Conservation (phyloP, 2,797 vertebrate genomes). For the Protonibea diacanthus region DNA sequence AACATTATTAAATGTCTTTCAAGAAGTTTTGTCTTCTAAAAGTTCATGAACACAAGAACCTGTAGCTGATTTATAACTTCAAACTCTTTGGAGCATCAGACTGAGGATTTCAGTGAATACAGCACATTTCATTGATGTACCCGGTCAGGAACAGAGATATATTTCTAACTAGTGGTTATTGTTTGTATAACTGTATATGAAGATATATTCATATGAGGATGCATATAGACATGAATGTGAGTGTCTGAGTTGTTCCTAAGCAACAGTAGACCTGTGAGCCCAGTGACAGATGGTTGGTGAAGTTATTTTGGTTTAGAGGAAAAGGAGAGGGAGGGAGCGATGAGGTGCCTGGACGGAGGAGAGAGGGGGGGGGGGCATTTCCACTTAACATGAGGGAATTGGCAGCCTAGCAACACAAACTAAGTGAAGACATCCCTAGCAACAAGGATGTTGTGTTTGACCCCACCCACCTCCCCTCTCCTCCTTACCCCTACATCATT, state of each 20-base stretch:
- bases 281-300: slow-evolving; percentile 87
- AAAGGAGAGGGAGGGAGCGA: slow-evolving; percentile 65
- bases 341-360: slow-evolving; percentile 69
- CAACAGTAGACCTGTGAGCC: slow-evolving; percentile 86
- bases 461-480: slow-evolving; percentile 47
- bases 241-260: slow-evolving; percentile 85
- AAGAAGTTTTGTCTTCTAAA: not conserved
- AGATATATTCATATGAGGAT: slow-evolving; percentile 63
- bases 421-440: slow-evolving; percentile 85
- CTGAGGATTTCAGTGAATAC: not conserved
- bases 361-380: slow-evolving; percentile 63
- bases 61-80: slow-evolving; percentile 32
- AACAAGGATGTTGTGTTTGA: slow-evolving; percentile 77
- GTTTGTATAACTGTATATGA: slow-evolving; percentile 43
- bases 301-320: slow-evolving; percentile 87
- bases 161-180: slow-evolving; percentile 21
- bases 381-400: slow-evolving; percentile 83
- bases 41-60: slow-evolving; percentile 10
- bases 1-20: not conserved
- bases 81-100: not conserved
- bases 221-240: slow-evolving; percentile 67
- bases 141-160: not conserved
- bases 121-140: slow-evolving; percentile 9
- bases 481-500: slow-evolving; percentile 19
- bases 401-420: slow-evolving; percentile 89